A percentile compares a stretch with the other conserved stretches of the same genome.
phyloP scores from a whole-genome alignment of 2,888 invertebrate genomes.

The Rambutsinella grinnellia region DNA sequence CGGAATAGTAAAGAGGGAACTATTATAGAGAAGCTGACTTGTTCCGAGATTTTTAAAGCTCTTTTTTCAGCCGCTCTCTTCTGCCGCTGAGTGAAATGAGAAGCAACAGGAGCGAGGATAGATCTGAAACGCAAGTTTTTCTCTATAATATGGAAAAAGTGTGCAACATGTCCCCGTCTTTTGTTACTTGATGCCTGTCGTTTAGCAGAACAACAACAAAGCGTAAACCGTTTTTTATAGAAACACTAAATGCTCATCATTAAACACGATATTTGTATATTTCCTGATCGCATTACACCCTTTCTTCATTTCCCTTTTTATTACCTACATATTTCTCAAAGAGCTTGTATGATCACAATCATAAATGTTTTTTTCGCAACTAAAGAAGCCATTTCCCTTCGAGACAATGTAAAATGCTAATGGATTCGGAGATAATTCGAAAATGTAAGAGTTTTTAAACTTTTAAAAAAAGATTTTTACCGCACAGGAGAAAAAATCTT shows the following conservation, averaged over 20 bases:
- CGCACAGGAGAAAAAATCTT: neutral
- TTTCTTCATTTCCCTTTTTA: conserved; percentile 19
- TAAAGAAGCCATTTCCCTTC: too few species aligned
- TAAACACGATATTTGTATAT: conserved; percentile 3
- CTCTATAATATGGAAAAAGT: neutral
- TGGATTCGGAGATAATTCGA: neutral
- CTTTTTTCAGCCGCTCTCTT: too few species aligned
- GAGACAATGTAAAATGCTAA: conserved; percentile 8
- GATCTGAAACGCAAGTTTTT: neutral
- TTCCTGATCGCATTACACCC: neutral
- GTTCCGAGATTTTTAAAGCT: too few species aligned
- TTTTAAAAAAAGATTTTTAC: neutral
- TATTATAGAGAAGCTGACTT: conserved; percentile 7
- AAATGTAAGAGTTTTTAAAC: neutral
- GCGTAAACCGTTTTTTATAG: conserved; percentile 5
- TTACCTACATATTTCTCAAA: conserved; percentile 7
- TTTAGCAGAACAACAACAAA: conserved; percentile 9
- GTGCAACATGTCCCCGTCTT: conserved; percentile 3
- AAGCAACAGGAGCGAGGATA: conserved; percentile 69
- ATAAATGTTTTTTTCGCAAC: too few species aligned
- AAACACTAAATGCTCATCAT: neutral
- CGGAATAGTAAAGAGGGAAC: conserved; percentile 8
- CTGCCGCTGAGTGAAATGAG: too few species aligned
- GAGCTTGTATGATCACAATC: neutral
- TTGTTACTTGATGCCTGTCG: conserved; percentile 29